These are phyloP conservation scores for Periphyllus acericola DNA, from an alignment of 2,888 invertebrate species.

Conservation along the genomic window DNA sequence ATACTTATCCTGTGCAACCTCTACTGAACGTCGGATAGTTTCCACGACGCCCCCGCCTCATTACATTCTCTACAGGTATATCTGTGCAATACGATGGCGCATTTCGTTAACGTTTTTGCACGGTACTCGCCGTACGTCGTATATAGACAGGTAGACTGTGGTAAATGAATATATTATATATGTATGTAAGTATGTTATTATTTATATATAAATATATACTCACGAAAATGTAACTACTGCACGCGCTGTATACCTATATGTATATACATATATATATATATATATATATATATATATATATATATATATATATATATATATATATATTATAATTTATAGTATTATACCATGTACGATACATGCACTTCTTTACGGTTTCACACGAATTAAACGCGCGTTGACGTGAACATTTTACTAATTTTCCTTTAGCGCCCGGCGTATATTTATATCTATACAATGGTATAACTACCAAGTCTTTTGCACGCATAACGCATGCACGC, in stretches of 20 bases:
- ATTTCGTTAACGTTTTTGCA: conserved; percentile 14
- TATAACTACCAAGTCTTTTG: neutral
- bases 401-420: neutral
- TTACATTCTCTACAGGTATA: neutral
- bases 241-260: no score
- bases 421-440: conserved; percentile 11
- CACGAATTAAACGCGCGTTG: conserved; percentile 12
- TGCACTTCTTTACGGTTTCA: conserved; percentile 13
- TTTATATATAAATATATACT: no score
- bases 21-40: neutral
- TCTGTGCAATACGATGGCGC: neutral
- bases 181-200: no score
- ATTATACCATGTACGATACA: neutral
- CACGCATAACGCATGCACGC: neutral
- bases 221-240: no score
- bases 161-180: no score
- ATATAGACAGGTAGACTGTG: no score
- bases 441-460: neutral
- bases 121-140: neutral
- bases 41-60: neutral
- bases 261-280: no score
- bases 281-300: neutral
- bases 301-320: neutral
- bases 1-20: neutral
- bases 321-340: no score